Evolutionary conservation across 2,888 invertebrate species (phyloP).

Genomic region (Laspeyria flexula): DNA sequence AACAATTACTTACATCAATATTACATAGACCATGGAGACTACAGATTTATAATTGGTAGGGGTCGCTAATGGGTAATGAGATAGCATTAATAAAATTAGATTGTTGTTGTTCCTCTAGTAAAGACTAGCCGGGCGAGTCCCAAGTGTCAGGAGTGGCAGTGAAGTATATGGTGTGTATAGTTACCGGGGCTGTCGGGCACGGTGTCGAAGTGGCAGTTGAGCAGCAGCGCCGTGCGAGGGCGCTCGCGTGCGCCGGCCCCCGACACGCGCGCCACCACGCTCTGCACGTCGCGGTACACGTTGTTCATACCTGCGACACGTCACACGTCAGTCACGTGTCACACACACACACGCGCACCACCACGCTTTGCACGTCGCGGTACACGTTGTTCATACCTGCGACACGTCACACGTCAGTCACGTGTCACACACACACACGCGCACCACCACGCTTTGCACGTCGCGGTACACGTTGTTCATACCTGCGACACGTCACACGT

Average conservation of each 20-base stretch:
- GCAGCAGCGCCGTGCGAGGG: conserved; percentile 87
- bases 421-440: conserved; percentile 48
- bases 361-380: conserved; percentile 92
- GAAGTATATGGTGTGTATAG: conserved; percentile 6
- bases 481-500: no score
- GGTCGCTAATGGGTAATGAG: no score
- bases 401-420: no score
- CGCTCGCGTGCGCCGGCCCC: conserved; percentile 82
- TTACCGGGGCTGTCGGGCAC: conserved; percentile 94
- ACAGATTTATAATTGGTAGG: no score
- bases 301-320: conserved; percentile 90
- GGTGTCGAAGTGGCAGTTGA: conserved; percentile 97
- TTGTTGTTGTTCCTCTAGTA: no score
- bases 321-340: no score
- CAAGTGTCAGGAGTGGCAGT: no score
- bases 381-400: conserved; percentile 92
- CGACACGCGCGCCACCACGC: conserved; percentile 88
- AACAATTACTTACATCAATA: no score
- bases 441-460: conserved; percentile 92
- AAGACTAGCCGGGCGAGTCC: no score
- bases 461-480: conserved; percentile 94
- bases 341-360: conserved; percentile 80
- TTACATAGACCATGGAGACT: no score
- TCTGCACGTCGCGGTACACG: conserved; percentile 93
- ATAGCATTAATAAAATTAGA: no score